Evolutionary conservation across 1,140 invertebrate species (phyloP), one percentile per base, ranked within the genome.

Genomic region (Papilio polytes): DNA sequence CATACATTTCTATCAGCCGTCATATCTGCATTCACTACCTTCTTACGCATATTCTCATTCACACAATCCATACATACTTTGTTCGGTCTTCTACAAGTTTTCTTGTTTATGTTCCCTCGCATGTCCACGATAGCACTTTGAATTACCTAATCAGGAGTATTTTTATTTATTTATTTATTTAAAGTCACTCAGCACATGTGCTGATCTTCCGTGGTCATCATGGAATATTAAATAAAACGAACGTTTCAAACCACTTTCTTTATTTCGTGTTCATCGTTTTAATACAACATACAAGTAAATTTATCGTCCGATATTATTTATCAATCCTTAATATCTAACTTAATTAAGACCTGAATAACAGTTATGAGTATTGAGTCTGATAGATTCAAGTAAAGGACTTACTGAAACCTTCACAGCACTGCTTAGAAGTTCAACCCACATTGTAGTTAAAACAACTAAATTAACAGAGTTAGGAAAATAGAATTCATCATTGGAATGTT

Each of bases 251-350:
- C 92, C 93, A 94, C 91, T 93, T 94, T 92, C 89, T 94, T 94
- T 94, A 94, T 94, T 94, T 93, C 91, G 88, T 94, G 92, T 94
- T 92, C 93, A 91, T 93, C 89, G 89, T 94, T 94, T 94, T 92
- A 93, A 94, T 94, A 94, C 93, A 94, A 94, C 93, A 94, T 94
- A 94, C 93, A 94, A 94, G 92, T 95, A 95, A 95, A 95, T 89
- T 93, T 94, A 94, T 95, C 92, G 91, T 94, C 93, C 91, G 91
- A 93, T 94, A 93, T 92, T 93, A 93, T 93, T 92, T 92, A 94
- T 94, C 91, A 92, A 94, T 94, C 91, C 93, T 94, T 94, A 94
- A 86, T 56, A 70, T 77, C 92, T 93, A 94, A 88, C 92, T 94
- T 94, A 94, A 90, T 85, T 93, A 91, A 89, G 90, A 93, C 87